Evolutionary conservation across 1,140 invertebrate genomes (phyloP).

Genomic region (Drosophila ambigua): DNA sequence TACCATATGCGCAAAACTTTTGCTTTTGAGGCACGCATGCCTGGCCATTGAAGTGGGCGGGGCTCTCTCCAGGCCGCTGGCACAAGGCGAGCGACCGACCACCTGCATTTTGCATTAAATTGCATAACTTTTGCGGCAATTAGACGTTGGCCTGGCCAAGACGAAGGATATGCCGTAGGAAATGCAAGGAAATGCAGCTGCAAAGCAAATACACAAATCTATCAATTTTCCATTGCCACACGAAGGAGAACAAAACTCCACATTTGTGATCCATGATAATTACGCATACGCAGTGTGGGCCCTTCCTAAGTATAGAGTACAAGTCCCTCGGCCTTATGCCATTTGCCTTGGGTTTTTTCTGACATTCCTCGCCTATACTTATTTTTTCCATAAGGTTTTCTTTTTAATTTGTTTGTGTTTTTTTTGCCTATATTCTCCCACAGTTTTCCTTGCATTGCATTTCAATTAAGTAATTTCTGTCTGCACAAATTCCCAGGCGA

Average conservation of each 20-base stretch:
- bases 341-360: constrained; percentile 28
- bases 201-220: constrained; percentile 46
- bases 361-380: constrained; percentile 33
- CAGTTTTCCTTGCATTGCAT: constrained; percentile 46
- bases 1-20: constrained; percentile 72
- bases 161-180: constrained; percentile 1
- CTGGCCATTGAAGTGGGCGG: constrained; percentile 57
- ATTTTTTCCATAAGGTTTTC: neutral
- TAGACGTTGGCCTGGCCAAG: constrained; percentile 48
- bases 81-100: constrained; percentile 4
- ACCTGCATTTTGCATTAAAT: constrained; percentile 77
- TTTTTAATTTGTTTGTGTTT: constrained; percentile 1
- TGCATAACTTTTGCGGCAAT: constrained; percentile 80
- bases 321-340: constrained; percentile 6
- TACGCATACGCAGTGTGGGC: constrained; percentile 64
- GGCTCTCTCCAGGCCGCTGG: constrained; percentile 20
- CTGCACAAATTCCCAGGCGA: constrained; percentile 73
- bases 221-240: constrained; percentile 49
- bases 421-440: constrained; percentile 19
- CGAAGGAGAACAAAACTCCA: too few relatives aligned
- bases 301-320: constrained; percentile 36
- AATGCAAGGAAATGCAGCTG: constrained; percentile 36
- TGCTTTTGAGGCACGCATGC: constrained; percentile 71
- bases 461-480: constrained; percentile 79
- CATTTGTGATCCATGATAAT: constrained; percentile 55